phyloP scores from a whole-genome alignment of 2,113 vertebrate species.

The Vulpes vulpes region DNA sequence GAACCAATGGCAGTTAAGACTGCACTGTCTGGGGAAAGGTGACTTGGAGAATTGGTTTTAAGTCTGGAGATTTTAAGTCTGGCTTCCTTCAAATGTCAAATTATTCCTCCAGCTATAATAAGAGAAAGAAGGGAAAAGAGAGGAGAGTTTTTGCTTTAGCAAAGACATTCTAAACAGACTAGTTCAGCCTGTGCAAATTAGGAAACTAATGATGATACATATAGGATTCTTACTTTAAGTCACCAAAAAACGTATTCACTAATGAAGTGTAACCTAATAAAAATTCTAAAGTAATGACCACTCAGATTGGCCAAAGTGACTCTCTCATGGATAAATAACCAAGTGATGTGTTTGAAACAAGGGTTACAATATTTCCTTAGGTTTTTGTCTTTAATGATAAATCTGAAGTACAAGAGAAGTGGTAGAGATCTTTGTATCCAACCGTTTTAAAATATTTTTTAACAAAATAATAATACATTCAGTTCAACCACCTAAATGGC shows the following conservation, averaged over 20 bases:
- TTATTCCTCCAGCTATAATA: not conserved
- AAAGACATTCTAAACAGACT: not conserved
- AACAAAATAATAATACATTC: not conserved
- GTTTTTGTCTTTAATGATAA: not conserved
- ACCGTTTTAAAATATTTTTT: not conserved
- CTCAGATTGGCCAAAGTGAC: not conserved
- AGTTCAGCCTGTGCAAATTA: not conserved
- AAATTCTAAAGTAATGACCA: not conserved
- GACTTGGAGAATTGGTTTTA: not conserved
- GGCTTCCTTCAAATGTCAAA: not conserved
- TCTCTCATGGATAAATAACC: not conserved
- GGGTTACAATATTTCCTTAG: not conserved
- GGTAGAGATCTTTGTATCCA: not conserved
- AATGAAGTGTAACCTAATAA: not conserved
- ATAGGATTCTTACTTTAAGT: not conserved
- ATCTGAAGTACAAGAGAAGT: not conserved
- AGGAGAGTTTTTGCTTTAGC: not conserved
- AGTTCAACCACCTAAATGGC: not conserved
- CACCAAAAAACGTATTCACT: not conserved
- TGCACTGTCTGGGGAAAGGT: not conserved
- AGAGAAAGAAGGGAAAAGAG: not conserved
- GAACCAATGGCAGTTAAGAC: not conserved
- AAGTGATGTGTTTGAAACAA: not conserved
- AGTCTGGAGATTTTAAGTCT: not conserved
- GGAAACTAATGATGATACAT: not conserved